These are phyloP conservation scores for Dicerorhinus sumatrensis DNA, from an alignment of 2,113 vertebrate genomes.

Conservation along the genomic window DNA sequence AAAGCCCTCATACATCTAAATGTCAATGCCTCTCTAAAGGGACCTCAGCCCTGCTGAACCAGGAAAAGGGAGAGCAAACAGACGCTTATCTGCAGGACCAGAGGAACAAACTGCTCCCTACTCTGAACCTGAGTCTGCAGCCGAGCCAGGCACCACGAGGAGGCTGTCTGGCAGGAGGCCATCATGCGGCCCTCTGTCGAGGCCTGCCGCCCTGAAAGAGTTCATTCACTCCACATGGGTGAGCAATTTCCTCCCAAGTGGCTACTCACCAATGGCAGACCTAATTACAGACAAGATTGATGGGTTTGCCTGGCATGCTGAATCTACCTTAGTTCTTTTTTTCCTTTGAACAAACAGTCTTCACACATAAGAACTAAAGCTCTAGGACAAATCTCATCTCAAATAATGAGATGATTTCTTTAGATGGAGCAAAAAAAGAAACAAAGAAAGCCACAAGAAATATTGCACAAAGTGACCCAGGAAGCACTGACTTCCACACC, in stretches of 20 bases:
- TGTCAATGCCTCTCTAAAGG: background rate
- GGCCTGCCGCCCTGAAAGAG: conserved; percentile 50
- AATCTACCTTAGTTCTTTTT: background rate
- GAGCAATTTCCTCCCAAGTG: conserved; percentile 77
- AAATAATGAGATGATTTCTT: conserved; percentile 44
- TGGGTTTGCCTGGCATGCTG: background rate
- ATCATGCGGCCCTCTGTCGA: background rate
- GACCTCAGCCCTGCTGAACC: background rate
- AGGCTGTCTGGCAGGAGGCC: conserved; percentile 12
- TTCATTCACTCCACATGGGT: conserved; percentile 67
- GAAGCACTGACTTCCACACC: background rate
- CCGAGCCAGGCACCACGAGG: background rate
- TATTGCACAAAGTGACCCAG: conserved; percentile 20
- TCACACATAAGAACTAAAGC: background rate
- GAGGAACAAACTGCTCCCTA: conserved; percentile 35
- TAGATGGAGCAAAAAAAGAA: conserved; percentile 5
- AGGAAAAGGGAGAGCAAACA: conserved; percentile 73
- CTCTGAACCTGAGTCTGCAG: background rate
- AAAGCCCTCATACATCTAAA: background rate
- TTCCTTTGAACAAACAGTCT: background rate
- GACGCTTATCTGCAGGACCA: conserved; percentile 62
- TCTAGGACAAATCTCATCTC: conserved; percentile 15
- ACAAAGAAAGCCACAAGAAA: conserved; percentile 38
- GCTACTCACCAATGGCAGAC: conserved; percentile 74
- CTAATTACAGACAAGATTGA: conserved; percentile 70